phyloP scores from a whole-genome alignment of 2,113 vertebrate species.

The Spea multiplicata region DNA sequence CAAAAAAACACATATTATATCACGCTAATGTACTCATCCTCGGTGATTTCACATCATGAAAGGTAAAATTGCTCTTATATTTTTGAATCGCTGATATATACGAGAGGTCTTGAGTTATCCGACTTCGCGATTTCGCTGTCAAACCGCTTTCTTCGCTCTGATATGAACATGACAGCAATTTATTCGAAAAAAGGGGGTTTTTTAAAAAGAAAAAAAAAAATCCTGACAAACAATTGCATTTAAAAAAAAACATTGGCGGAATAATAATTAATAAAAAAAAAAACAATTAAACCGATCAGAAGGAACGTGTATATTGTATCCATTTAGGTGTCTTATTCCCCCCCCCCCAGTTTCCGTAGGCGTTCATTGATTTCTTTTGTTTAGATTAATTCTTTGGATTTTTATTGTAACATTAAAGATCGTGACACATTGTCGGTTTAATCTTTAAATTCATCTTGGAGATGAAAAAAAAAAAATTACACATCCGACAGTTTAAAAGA shows the following conservation, averaged over 20 bases:
- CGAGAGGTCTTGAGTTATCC: background rate
- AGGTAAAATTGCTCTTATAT: background rate
- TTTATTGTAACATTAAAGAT: conserved; percentile 66
- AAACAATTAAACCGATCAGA: conserved; percentile 35
- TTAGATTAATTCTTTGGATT: conserved; percentile 61
- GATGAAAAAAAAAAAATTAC: conserved; percentile 47
- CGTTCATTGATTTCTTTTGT: conserved; percentile 61
- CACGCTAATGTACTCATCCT: background rate
- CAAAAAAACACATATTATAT: background rate
- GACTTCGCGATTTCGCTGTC: background rate
- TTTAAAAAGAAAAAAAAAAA: background rate
- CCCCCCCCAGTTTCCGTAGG: conserved; percentile 61
- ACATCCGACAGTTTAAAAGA: conserved; percentile 51
- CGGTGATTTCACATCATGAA: background rate
- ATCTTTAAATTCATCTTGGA: conserved; percentile 65
- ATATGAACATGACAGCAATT: conserved; percentile 4
- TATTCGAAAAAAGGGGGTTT: background rate
- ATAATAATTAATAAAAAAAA: conserved; percentile 7
- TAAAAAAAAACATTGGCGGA: conserved; percentile 4
- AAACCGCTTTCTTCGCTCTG: conserved; percentile 4
- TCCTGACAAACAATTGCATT: conserved; percentile 30
- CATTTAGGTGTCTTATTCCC: conserved; percentile 54
- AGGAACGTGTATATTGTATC: conserved; percentile 52
- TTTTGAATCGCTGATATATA: background rate
- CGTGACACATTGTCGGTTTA: conserved; percentile 67